Conservation (phyloP, 2,888 invertebrate genomes). For the Epinotia brunnichana region DNA sequence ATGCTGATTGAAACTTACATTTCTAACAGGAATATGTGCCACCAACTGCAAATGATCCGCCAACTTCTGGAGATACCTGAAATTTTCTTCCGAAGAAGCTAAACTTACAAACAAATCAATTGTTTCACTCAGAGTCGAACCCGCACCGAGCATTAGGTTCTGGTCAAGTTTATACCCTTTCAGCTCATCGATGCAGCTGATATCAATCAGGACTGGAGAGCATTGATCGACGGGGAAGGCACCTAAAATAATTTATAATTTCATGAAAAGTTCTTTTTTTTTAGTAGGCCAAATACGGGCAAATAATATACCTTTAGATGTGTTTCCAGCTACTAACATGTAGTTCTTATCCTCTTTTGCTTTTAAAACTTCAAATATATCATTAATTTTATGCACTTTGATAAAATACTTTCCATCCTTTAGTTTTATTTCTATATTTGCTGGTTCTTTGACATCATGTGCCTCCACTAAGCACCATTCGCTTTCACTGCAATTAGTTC, state of each 20-base stretch:
- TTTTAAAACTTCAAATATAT: slow-evolving; percentile 77
- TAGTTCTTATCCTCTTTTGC: slow-evolving; percentile 75
- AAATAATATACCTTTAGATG: slow-evolving; percentile 85
- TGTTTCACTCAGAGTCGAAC: slow-evolving; percentile 80
- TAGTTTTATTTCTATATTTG: slow-evolving; percentile 57
- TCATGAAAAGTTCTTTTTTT: neutral
- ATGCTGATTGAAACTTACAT: slow-evolving; percentile 78
- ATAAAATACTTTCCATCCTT: slow-evolving; percentile 78
- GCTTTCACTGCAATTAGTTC: slow-evolving; percentile 50
- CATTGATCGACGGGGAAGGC: slow-evolving; percentile 71
- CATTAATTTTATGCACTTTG: slow-evolving; percentile 75
- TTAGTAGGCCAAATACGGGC: too few species aligned
- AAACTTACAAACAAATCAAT: slow-evolving; percentile 77
- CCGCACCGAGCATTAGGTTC: slow-evolving; percentile 84
- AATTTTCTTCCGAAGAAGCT: slow-evolving; percentile 68
- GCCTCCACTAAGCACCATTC: slow-evolving; percentile 64
- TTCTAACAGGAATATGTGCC: slow-evolving; percentile 89
- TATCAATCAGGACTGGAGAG: slow-evolving; percentile 85
- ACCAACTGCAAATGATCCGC: slow-evolving; percentile 87
- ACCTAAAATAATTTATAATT: slow-evolving; percentile 59
- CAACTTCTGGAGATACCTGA: slow-evolving; percentile 84
- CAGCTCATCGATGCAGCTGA: slow-evolving; percentile 84
- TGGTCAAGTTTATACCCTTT: slow-evolving; percentile 69
- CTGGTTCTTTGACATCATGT: slow-evolving; percentile 51
- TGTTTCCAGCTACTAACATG: slow-evolving; percentile 88